phyloP scores from a whole-genome alignment of 2,888 invertebrate genomes.

The Baccha elongata region DNA sequence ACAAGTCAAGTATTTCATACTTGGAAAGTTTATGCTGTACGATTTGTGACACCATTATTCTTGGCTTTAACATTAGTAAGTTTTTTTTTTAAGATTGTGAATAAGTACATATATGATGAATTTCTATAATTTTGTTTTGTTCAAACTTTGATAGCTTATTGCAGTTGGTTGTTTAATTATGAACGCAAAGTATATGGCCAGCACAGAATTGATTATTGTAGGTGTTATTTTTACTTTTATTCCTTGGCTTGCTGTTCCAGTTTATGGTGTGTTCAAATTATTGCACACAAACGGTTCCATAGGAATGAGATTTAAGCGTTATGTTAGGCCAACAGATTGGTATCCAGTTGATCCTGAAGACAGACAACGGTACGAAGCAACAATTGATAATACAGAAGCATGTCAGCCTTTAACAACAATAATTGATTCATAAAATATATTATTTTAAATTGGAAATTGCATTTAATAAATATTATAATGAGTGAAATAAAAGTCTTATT shows the following conservation, averaged over 20 bases:
- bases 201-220: neutral
- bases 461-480: too few species aligned
- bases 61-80: slow-evolving; percentile 16
- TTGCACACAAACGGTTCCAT: slow-evolving; percentile 61
- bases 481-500: too few species aligned
- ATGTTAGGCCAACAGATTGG: slow-evolving; percentile 74
- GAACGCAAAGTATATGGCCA: neutral
- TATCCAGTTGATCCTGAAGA: slow-evolving; percentile 69
- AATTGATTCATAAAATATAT: slow-evolving; percentile 38
- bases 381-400: slow-evolving; percentile 40
- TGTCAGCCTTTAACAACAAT: slow-evolving; percentile 37
- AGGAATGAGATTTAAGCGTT: slow-evolving; percentile 57
- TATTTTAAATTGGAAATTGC: too few species aligned
- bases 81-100: too few species aligned
- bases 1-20: slow-evolving; percentile 85
- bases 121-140: too few species aligned
- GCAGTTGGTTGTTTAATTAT: neutral
- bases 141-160: slow-evolving; percentile 2
- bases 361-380: slow-evolving; percentile 69
- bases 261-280: slow-evolving; percentile 53
- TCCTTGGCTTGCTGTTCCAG: slow-evolving; percentile 68
- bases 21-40: slow-evolving; percentile 74
- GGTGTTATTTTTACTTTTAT: neutral
- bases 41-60: slow-evolving; percentile 47
- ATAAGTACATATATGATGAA: too few species aligned